Evolutionary conservation across 2,888 invertebrate genomes (phyloP).

Genomic region (Kuschelorhynchus macadamiae): DNA sequence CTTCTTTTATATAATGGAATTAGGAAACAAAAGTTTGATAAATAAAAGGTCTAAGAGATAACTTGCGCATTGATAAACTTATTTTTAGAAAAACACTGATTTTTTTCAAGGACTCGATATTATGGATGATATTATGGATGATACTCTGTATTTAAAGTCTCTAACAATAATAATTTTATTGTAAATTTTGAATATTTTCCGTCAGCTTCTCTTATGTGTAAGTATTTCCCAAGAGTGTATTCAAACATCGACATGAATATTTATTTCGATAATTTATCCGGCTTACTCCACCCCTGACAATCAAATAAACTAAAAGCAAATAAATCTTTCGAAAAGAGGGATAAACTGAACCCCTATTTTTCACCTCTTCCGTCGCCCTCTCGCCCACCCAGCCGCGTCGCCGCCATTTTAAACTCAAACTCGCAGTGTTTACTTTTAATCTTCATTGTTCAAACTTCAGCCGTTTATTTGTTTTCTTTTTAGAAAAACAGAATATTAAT

Average conservation of each 20-base stretch:
- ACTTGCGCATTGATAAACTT: no score
- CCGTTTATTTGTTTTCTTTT: constrained; percentile 61
- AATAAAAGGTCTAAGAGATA: no score
- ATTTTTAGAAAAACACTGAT: no score
- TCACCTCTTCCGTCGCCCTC: constrained; percentile 32
- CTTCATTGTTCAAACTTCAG: constrained; percentile 65
- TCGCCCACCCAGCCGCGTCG: constrained; percentile 30
- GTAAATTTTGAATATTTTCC: no score
- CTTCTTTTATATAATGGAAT: no score
- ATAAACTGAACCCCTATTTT: constrained; percentile 44
- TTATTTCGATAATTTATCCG: constrained; percentile 18
- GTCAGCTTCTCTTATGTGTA: no score
- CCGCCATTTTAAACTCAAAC: constrained; percentile 48
- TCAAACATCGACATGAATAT: constrained; percentile 5
- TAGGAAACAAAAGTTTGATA: no score
- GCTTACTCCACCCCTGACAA: constrained; percentile 31
- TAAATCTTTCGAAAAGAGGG: constrained; percentile 39
- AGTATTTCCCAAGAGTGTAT: no score
- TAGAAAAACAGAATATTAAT: constrained; percentile 59
- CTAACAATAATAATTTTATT: no score
- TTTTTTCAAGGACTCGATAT: no score
- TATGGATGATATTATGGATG: no score
- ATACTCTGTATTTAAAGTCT: no score
- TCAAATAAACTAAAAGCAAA: constrained; percentile 39
- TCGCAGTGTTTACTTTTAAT: constrained; percentile 61